Evolutionary conservation across 2,113 vertebrate genomes (phyloP).

Genomic region (Mobula birostris): DNA sequence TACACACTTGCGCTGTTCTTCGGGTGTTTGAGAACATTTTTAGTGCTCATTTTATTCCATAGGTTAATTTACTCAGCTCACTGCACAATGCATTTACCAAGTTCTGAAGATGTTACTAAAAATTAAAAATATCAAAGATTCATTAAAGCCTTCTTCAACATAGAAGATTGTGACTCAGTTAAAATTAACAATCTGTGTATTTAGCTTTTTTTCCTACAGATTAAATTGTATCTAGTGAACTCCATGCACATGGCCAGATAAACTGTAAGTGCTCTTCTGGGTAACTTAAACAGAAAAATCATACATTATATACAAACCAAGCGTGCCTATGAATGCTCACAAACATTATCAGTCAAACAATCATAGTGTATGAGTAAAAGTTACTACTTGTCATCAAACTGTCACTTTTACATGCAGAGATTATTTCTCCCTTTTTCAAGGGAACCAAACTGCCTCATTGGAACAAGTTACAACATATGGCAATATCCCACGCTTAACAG

Average conservation of each 20-base stretch:
- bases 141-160: neutral
- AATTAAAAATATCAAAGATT: neutral
- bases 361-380: neutral
- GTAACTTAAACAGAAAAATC: neutral
- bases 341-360: neutral
- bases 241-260: neutral
- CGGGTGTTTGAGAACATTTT: neutral
- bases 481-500: neutral
- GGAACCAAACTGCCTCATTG: neutral
- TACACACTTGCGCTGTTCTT: neutral
- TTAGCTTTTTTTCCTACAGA: neutral
- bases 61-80: neutral
- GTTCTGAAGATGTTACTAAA: neutral
- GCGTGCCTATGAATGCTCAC: neutral
- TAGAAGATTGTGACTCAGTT: neutral
- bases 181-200: neutral
- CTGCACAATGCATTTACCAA: neutral
- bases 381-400: neutral
- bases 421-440: neutral
- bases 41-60: neutral
- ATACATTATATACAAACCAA: neutral
- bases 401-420: neutral
- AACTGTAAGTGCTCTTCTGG: neutral
- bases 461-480: neutral
- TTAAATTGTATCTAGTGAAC: neutral